These are phyloP conservation scores for Helicoverpa armigera DNA, from an alignment of 1,140 invertebrate species.

Conservation along the genomic window DNA sequence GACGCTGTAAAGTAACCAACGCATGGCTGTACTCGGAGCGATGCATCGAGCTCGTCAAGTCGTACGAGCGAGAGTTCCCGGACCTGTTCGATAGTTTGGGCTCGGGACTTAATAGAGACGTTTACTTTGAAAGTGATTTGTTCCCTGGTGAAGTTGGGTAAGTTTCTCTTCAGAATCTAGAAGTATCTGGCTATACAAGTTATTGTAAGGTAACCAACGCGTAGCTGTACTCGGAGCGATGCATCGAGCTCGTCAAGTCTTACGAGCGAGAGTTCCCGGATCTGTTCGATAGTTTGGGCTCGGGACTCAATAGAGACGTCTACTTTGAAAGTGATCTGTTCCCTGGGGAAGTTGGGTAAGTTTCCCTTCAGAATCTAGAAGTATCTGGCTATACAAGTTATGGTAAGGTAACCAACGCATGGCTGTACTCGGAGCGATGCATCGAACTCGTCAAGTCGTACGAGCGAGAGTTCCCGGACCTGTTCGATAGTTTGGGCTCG, in stretches of 20 bases:
- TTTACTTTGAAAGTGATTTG: constrained; percentile 90
- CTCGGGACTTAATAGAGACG: constrained; percentile 83
- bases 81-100: constrained; percentile 90
- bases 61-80: constrained; percentile 91
- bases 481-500: constrained; percentile 89
- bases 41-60: constrained; percentile 89
- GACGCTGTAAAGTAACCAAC: constrained; percentile 87
- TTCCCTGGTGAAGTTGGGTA: constrained; percentile 88
- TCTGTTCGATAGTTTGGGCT: constrained; percentile 89
- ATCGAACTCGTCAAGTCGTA: constrained; percentile 91
- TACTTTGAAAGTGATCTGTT: constrained; percentile 91
- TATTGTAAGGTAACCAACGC: constrained; percentile 87
- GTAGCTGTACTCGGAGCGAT: constrained; percentile 95
- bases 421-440: constrained; percentile 94
- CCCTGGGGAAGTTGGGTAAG: constrained; percentile 85
- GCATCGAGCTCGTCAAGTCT: constrained; percentile 89
- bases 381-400: constrained; percentile 94
- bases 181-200: constrained; percentile 94
- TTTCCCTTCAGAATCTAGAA: constrained; percentile 87
- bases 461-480: constrained; percentile 90
- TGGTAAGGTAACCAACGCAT: constrained; percentile 87
- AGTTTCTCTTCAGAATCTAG: constrained; percentile 84
- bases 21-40: constrained; percentile 95
- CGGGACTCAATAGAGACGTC: constrained; percentile 86
- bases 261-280: constrained; percentile 92